These are phyloP conservation scores for Laticauda colubrina DNA, from an alignment of 2,113 vertebrate genomes.

Conservation along the genomic window DNA sequence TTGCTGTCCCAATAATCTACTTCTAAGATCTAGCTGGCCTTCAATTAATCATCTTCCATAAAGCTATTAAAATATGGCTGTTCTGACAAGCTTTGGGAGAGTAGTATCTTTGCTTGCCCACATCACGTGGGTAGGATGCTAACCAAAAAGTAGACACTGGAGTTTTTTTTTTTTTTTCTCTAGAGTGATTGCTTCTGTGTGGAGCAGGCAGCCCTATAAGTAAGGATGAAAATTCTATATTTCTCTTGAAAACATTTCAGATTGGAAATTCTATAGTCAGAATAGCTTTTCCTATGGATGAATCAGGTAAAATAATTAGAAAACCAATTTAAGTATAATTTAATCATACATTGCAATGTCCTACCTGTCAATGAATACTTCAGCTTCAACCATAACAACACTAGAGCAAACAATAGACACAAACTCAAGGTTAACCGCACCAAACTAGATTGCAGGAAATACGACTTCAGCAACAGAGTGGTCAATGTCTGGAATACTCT, in stretches of 20 bases:
- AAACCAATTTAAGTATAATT: background rate
- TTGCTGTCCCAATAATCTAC: background rate
- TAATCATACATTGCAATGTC: too few species aligned
- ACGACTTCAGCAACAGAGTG: too few species aligned
- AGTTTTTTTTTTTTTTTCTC: background rate
- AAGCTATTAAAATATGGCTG: background rate
- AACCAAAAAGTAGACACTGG: background rate
- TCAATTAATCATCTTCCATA: background rate
- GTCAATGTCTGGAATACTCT: too few species aligned
- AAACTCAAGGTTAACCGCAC: too few species aligned
- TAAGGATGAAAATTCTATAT: background rate
- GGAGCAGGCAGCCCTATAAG: background rate
- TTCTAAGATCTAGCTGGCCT: background rate
- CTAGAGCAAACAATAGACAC: too few species aligned
- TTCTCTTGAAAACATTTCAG: background rate
- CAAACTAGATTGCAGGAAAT: too few species aligned
- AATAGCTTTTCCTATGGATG: background rate
- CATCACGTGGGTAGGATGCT: background rate
- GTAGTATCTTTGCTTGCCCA: background rate
- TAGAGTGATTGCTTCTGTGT: background rate
- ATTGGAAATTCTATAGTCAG: background rate
- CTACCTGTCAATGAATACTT: too few species aligned
- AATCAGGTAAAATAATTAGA: background rate
- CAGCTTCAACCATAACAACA: too few species aligned
- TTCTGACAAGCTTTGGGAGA: background rate